Percentiles rank a stretch among this genome's conserved stretches.
phyloP scores from a whole-genome alignment of 2,113 vertebrate genomes.

The Hystrix brachyura region DNA sequence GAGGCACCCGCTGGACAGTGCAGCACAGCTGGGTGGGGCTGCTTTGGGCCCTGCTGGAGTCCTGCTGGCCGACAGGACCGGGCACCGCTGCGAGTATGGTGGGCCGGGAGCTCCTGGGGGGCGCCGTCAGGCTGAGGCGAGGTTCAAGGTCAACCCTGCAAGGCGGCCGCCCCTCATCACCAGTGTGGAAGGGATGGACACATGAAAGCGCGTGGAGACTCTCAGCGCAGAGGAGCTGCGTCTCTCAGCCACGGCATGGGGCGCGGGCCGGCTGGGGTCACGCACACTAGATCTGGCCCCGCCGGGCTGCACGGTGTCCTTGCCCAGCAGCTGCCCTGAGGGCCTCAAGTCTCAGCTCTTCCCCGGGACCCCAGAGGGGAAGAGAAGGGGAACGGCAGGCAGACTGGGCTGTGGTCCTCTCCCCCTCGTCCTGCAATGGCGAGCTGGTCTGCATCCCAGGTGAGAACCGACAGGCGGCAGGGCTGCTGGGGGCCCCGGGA shows the following conservation, averaged over 20 bases:
- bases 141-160: background rate
- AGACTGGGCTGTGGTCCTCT: background rate
- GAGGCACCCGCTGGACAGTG: background rate
- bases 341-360: background rate
- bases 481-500: background rate
- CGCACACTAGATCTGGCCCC: too few species aligned
- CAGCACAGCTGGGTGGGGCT: background rate
- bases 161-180: too few species aligned
- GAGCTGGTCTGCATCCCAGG: fast-evolving
- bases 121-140: background rate
- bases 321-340: background rate
- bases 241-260: background rate
- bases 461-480: background rate
- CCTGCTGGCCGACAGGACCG: too few species aligned
- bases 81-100: background rate
- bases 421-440: background rate
- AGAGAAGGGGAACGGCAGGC: background rate
- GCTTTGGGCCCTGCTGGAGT: background rate
- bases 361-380: background rate
- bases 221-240: background rate
- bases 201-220: too few species aligned
- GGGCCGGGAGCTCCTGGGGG: background rate
- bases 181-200: background rate
- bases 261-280: background rate
- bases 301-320: background rate